Evolutionary conservation across 2,888 invertebrate species (phyloP), one percentile per base, ranked within the genome.

Genomic region (Pinctada fucata): DNA sequence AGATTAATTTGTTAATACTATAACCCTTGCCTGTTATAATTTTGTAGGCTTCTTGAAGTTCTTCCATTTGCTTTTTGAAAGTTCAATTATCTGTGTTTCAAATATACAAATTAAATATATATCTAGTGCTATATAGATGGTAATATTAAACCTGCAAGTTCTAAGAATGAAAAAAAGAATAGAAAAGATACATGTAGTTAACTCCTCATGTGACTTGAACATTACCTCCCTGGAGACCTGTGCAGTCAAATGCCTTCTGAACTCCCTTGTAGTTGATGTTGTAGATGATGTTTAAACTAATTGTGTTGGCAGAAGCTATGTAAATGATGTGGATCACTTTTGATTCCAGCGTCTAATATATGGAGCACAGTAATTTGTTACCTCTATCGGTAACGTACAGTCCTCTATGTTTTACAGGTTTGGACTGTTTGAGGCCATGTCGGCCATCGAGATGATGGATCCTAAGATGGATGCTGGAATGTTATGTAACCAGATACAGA

Each of bases 391-490:
- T 31, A 31, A 31, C 31, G 31, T 31, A 31, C 31, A 31, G 31
- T 31, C 31, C 31, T 31, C 31, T 31, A 31, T 31, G 73, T 31
- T 67, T 74, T 73, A 10, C 79, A 91, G 91, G 78, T 93, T 93
- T 88, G 92, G 92, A 47, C 94, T 99, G 64, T 97, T 97, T 93
- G 99, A 99, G 93, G 99, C 99, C 0, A 99, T 99, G 99, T 98
- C 99, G 0, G 99, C 99, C 0, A 99, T 99, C 88, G 99, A 99
- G 93, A 98, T 99, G 97, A 99, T 99, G 99, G 99, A 99, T 92
- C 99, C 99, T 0, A 99, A 99, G 94, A 99, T 99, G 99, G 99
- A 99, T 94, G 98, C 98, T 1, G 99, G 99, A 4, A 98, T 99
- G 97, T 94, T 97, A 83, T 98, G 97, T 91, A 98, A 98, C 91